These are phyloP conservation scores for Typhlomys cinereus DNA, from an alignment of 2,113 vertebrate species.

Conservation along the genomic window DNA sequence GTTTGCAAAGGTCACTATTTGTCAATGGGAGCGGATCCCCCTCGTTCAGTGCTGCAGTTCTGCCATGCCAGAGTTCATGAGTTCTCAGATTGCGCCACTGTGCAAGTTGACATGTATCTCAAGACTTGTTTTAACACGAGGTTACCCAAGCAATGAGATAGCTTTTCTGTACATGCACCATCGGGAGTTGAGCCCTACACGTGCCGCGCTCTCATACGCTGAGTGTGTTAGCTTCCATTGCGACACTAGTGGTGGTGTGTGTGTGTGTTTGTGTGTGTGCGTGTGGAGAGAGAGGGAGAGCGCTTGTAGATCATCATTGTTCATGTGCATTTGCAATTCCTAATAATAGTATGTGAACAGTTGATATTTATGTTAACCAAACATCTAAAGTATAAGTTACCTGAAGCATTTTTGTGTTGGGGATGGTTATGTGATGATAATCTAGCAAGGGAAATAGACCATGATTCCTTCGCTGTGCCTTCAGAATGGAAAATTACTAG, in stretches of 20 bases:
- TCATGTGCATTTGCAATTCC: not conserved
- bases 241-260: not conserved
- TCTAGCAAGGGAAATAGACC: conserved; percentile 8
- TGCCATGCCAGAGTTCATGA: not conserved
- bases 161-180: not conserved
- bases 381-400: not conserved
- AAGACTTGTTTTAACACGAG: not conserved
- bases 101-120: not conserved
- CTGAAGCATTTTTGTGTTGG: no score
- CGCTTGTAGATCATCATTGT: conserved; percentile 11
- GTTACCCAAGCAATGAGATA: not conserved
- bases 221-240: not conserved
- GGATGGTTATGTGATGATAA: not conserved
- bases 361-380: conserved; percentile 6
- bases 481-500: conserved; percentile 67
- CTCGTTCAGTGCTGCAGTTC: not conserved
- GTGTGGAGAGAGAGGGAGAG: not conserved
- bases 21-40: no score
- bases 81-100: not conserved
- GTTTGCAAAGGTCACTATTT: not conserved
- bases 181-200: not conserved
- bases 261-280: not conserved
- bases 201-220: not conserved
- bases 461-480: not conserved
- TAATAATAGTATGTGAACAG: conserved; percentile 10